Base-by-base conservation (phyloP, 1,140 invertebrate genomes). In the Bombus sibiricus region DNA sequence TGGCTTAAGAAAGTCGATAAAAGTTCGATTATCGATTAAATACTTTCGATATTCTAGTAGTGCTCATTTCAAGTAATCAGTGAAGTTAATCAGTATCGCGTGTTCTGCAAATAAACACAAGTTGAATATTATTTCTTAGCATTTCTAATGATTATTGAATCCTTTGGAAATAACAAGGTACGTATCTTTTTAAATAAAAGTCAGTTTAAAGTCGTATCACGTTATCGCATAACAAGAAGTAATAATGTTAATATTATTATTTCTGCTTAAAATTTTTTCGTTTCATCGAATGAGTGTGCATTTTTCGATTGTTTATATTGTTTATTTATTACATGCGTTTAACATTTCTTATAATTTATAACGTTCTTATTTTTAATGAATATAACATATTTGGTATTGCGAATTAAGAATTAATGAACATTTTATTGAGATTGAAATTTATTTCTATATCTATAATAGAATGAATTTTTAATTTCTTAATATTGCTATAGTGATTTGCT, bases 261-360 rank as follows among this genome's bases (percentile, higher is more conserved):
- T 62, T 13, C 15, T 53, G 12, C 15, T 62, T 84, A 28, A 59
- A 59, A 66, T 74, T 87, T 64, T 81, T 64, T 53, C 66, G 43
- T 34, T 74, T 69, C 66, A 85, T 76, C 28, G 80, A 71, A 81
- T 87, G 86, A 87, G 57, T 76, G 41, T 81, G 83, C 76, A 85
- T 76, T 87, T 87, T 81, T 76, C 41, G 53, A 25, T 25, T 39
- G 34, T 83, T 32, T 69, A n/a, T n/a, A 73, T 83, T 41, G 57
- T 8, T 71, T 71, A 78, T 74, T 84, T 59, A 66, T 78, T 10
- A 6, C n/a, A 71, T 74, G 9, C 41, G 18, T 43, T 43, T 22
- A n/a, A 47, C 13, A 53, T 59, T 18, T 53, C 5, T 59, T 39
- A 32, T 25, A n/a, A 72, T 66, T 34, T 37, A 25, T 37, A 10